Conservation (phyloP, 2,797 vertebrate genomes). For the Falco novaeseelandiae region DNA sequence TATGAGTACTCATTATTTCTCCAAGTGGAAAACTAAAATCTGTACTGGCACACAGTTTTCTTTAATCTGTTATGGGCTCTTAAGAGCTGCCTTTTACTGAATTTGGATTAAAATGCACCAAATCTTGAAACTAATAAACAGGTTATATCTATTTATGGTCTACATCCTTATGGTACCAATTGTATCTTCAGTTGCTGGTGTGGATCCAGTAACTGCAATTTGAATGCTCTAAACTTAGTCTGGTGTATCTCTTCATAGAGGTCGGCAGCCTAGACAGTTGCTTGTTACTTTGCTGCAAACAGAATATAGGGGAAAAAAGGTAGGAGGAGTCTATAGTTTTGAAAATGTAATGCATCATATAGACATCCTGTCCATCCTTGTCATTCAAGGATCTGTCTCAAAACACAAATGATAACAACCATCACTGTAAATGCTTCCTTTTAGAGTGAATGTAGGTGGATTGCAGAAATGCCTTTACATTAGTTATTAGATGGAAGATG, state of each 20-base stretch:
- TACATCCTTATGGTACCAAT: neutral
- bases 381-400: neutral
- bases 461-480: neutral
- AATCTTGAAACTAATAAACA: neutral
- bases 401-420: neutral
- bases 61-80: neutral
- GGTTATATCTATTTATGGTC: neutral
- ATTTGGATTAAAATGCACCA: neutral
- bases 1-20: neutral
- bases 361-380: neutral
- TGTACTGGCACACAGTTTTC: neutral
- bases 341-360: neutral
- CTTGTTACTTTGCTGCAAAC: neutral
- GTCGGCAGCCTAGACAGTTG: neutral
- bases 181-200: neutral
- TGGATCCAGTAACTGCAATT: neutral
- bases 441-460: neutral
- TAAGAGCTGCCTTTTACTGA: neutral
- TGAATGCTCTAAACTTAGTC: neutral
- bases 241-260: neutral
- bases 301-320: neutral
- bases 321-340: neutral
- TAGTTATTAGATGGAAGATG: neutral
- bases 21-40: neutral
- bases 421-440: neutral